Conservation (phyloP, 64 coral and sea anemone species). For the Porites lutea region DNA sequence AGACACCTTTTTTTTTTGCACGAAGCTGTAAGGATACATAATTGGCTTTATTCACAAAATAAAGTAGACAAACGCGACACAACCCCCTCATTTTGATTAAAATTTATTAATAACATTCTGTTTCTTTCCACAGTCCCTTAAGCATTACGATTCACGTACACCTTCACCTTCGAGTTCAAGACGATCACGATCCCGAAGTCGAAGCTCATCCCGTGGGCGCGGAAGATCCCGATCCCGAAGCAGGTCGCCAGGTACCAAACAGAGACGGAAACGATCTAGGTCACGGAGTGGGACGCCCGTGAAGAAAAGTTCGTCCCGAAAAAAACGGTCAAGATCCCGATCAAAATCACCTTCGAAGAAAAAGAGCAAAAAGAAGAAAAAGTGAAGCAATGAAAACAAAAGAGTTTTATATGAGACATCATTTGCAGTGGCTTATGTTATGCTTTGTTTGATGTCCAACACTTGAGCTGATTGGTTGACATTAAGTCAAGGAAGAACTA, state of each 20-base stretch:
- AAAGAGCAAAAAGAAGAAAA: conserved; percentile 92
- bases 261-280: conserved; percentile 71
- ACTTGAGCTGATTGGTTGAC: no score
- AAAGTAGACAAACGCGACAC: no score
- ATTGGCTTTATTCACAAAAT: no score
- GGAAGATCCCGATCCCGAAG: conserved; percentile 79
- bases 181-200: conserved; percentile 60
- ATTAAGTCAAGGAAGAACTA: no score
- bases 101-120: not conserved
- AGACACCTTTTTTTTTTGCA: no score
- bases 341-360: conserved; percentile 84
- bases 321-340: conserved; percentile 84
- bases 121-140: conserved; percentile 55
- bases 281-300: conserved; percentile 73
- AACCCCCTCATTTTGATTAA: no score
- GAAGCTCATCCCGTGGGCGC: conserved; percentile 73
- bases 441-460: not conserved
- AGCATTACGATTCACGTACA: conserved; percentile 69
- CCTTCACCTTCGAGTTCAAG: conserved; percentile 64
- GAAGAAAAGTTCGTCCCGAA: conserved; percentile 80
- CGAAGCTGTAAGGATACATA: no score
- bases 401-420: not conserved
- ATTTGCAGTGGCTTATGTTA: not conserved
- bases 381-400: conserved; percentile 24
- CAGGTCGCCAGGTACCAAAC: conserved; percentile 29